Base-by-base conservation (phyloP, 2,797 vertebrate genomes). In the Xenentodon cancila region DNA sequence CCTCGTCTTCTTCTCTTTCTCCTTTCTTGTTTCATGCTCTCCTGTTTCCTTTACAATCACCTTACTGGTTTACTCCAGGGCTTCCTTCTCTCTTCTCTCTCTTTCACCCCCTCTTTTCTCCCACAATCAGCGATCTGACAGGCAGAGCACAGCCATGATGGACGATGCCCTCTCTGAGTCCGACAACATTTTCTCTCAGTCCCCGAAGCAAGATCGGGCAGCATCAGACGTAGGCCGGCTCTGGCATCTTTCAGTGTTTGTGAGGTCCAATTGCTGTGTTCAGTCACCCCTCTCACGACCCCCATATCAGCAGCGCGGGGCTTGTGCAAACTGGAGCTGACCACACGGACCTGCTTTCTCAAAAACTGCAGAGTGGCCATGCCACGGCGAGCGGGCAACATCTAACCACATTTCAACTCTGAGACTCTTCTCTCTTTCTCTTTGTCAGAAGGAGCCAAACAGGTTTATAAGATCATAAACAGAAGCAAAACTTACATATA, bases 111-210 rank as follows among this genome's bases (percentile, higher is more conserved):
- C 80, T 79, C 79, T 86, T 82, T 88, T 88, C 84, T 85, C 80
- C 79, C 85, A 88, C 89, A 89, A 89, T 92, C 86, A 83, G 85
- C 80, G 37, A 5, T 73, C 89, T 89, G 93, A 91, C 92, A 93
- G 87, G 85, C 64, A 47, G 73, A 84, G 84, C 59, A 81, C 84
- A 83, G 88, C 83, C 77, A 83, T 93, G 92, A 93, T 93, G 88
- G 88, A 92, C 91, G 90, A 92, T 92, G 86, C 91, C 85, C 91
- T 92, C 90, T 91, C 87, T n/a, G 75, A 93, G 90, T 92, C 91
- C 82, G 91, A 94, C 92, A 93, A 94, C 91, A 93, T 94, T 94
- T 93, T 93, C 91, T 92, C 92, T 93, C 92, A 55, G 86, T 90
- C 89, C 91, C 91, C 73, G 89, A 90, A 91, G 91, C 90, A 64